Conservation (phyloP, 2,113 vertebrate species). For the Aviceda subcristata region DNA sequence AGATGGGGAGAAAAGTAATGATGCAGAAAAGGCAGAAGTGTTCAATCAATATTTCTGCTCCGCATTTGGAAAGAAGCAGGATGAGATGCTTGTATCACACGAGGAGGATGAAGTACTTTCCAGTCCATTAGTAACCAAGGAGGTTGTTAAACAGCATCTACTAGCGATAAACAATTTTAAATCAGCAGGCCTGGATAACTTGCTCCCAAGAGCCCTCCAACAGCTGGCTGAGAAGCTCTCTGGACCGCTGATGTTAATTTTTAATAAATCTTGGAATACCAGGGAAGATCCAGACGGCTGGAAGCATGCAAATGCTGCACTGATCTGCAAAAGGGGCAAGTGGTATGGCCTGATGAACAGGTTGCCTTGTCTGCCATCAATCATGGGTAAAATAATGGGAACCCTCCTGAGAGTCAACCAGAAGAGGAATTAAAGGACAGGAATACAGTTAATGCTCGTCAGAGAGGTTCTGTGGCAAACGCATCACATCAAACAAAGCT, state of each 20-base stretch:
- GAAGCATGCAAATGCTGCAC: background rate
- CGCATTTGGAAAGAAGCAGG: conserved; percentile 14
- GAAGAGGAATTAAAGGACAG: background rate
- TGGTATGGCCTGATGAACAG: background rate
- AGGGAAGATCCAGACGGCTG: background rate
- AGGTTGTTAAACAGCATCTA: conserved; percentile 63
- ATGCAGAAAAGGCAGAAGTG: conserved; percentile 40
- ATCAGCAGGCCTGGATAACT: conserved; percentile 32
- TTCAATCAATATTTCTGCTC: conserved; percentile 50
- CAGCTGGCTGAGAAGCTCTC: conserved; percentile 52
- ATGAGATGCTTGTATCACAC: conserved; percentile 7
- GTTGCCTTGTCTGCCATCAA: background rate
- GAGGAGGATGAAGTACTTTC: conserved; percentile 55
- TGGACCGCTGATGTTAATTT: conserved; percentile 8
- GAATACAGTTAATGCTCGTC: background rate
- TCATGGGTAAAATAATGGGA: background rate
- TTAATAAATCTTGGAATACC: conserved; percentile 46
- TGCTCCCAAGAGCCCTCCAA: conserved; percentile 40
- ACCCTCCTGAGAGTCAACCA: background rate
- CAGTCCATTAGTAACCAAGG: conserved; percentile 66
- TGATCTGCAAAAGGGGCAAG: background rate
- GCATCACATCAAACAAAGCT: background rate
- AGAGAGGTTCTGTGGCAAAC: background rate
- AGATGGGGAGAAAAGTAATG: conserved; percentile 25
- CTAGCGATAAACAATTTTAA: conserved; percentile 50